Percentiles rank a stretch among this genome's conserved stretches.
These are phyloP conservation scores for Beroe ovata DNA, from an alignment of 37 sponge, comb jelly and placozoan species.

Conservation along the genomic window DNA sequence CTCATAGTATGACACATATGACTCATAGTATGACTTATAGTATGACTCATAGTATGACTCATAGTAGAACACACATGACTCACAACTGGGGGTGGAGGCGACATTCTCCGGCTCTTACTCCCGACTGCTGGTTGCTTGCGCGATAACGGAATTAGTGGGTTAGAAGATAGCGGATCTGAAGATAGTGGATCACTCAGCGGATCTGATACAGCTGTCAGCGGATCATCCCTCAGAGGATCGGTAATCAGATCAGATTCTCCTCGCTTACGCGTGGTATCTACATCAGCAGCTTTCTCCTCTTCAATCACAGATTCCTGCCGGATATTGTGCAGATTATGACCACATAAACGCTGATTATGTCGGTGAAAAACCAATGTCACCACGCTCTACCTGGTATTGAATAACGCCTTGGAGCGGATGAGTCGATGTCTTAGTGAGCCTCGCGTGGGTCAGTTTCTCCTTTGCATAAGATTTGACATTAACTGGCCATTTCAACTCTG, in stretches of 20 bases:
- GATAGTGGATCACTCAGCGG: slow-evolving; percentile 17
- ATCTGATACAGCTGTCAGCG: not conserved
- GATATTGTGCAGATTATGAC: not conserved
- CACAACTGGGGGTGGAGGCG: slow-evolving; percentile 5
- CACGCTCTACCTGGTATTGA: slow-evolving; percentile 7
- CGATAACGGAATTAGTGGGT: slow-evolving; percentile 12
- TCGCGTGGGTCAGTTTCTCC: not conserved
- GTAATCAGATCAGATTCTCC: slow-evolving; percentile 6
- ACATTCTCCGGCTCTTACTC: not conserved
- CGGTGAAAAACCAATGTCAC: too few species aligned
- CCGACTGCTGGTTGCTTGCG: too few species aligned
- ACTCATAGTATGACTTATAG: too few species aligned
- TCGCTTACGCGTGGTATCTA: not conserved
- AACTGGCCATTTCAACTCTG: slow-evolving; percentile 25
- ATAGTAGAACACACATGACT: too few species aligned
- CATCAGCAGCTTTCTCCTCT: not conserved
- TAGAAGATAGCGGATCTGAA: not conserved
- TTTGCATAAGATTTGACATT: slow-evolving; percentile 34
- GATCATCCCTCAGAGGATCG: not conserved
- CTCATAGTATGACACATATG: too few species aligned
- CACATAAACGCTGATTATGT: too few species aligned
- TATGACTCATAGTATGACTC: too few species aligned
- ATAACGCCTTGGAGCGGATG: slow-evolving; percentile 29
- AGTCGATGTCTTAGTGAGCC: not conserved
- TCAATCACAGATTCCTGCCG: not conserved